Evolutionary conservation across 2,797 vertebrate genomes (phyloP).

Genomic region (Columba guinea): DNA sequence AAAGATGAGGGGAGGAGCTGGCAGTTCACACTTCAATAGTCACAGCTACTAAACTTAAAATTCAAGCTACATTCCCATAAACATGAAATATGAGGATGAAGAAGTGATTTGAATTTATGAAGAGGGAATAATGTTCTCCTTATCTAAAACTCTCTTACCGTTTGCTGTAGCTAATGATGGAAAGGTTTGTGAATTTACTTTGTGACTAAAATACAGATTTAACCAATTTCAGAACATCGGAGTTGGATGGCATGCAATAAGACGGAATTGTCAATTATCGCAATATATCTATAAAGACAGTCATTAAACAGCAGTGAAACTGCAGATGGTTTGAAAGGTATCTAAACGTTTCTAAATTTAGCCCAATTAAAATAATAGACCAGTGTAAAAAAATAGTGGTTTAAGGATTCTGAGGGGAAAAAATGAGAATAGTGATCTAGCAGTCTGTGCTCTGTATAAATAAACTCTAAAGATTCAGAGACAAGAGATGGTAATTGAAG

Average conservation of each 20-base stretch:
- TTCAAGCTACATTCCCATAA: conserved; percentile 1
- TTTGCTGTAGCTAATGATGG: neutral
- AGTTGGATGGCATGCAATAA: neutral
- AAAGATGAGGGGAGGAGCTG: neutral
- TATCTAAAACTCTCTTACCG: neutral
- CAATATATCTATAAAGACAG: conserved; percentile 20
- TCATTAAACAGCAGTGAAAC: conserved; percentile 25
- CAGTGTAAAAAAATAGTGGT: neutral
- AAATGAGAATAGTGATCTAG: neutral
- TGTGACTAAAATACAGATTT: conserved; percentile 34
- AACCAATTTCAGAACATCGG: conserved; percentile 2
- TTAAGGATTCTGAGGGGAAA: neutral
- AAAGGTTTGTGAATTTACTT: conserved; percentile 30
- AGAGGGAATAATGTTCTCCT: conserved; percentile 29
- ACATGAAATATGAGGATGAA: neutral
- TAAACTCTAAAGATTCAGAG: conserved; percentile 42
- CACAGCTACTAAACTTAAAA: neutral
- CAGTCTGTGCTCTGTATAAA: conserved; percentile 23
- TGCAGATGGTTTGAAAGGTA: conserved; percentile 12
- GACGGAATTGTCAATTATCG: conserved; percentile 17
- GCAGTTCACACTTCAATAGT: neutral
- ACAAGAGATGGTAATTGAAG: conserved; percentile 52
- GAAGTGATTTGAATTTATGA: conserved; percentile 27
- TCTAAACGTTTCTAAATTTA: conserved; percentile 36
- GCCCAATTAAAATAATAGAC: neutral